Conservation (phyloP, 2,888 invertebrate genomes). For the Euplexia lucipara region DNA sequence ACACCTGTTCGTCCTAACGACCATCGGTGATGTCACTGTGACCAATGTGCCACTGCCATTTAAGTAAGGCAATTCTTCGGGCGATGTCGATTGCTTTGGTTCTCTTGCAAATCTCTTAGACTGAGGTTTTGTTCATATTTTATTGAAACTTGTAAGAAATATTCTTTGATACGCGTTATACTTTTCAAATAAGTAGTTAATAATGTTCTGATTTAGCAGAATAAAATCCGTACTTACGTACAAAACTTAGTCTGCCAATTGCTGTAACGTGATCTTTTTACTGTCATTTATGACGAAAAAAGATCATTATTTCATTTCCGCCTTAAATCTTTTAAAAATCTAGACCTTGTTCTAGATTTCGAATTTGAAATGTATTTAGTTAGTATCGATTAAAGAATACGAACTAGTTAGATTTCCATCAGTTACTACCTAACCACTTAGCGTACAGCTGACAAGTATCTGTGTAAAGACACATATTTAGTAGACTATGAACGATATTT, state of each 20-base stretch:
- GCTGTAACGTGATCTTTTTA: not conserved
- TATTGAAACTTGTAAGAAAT: too few species aligned
- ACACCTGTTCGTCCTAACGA: too few species aligned
- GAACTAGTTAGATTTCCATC: slow-evolving; percentile 21
- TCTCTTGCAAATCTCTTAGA: too few species aligned
- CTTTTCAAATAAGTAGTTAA: not conserved
- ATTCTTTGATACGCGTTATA: not conserved
- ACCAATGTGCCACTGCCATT: too few species aligned
- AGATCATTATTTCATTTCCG: not conserved
- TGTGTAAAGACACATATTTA: not conserved
- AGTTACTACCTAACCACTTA: slow-evolving; percentile 13
- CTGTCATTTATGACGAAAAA: not conserved
- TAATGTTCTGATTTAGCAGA: not conserved
- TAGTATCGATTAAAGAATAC: not conserved
- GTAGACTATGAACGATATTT: slow-evolving; percentile 17
- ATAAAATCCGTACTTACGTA: not conserved
- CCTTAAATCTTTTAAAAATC: not conserved
- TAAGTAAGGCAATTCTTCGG: too few species aligned
- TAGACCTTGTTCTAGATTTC: slow-evolving; percentile 11
- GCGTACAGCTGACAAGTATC: not conserved
- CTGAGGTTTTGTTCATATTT: too few species aligned
- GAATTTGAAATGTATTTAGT: slow-evolving; percentile 6
- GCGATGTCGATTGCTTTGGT: too few species aligned
- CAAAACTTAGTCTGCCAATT: not conserved
- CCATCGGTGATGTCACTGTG: too few species aligned